Conservation (phyloP, 1,140 invertebrate genomes). For the Hormaphis cornu region DNA sequence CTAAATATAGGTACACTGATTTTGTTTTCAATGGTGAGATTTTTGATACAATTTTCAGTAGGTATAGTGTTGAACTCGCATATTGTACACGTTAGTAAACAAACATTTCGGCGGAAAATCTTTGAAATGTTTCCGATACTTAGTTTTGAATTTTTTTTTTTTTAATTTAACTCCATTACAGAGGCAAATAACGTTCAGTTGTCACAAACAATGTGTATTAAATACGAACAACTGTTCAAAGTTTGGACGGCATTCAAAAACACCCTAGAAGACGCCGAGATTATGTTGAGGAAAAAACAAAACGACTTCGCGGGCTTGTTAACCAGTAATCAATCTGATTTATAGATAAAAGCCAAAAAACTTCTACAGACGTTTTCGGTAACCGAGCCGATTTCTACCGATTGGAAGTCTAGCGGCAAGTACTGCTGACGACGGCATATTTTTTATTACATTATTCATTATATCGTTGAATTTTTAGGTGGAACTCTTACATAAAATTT, state of each 20-base stretch:
- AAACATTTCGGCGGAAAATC: not conserved
- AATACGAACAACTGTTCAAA: not conserved
- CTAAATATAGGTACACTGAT: no score
- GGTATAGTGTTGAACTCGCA: not conserved
- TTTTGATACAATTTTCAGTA: not conserved
- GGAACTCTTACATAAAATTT: no score
- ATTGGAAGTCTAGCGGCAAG: not conserved
- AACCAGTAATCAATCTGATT: not conserved
- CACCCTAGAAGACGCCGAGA: constrained; percentile 5
- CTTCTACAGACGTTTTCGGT: not conserved
- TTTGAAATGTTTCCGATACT: not conserved
- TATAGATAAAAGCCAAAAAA: not conserved
- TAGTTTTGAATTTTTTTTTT: no score
- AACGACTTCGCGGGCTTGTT: not conserved
- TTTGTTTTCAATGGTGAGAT: no score
- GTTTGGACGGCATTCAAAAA: not conserved
- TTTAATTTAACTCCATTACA: not conserved
- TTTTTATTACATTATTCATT: no score
- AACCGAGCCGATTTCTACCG: constrained; percentile 5
- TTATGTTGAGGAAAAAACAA: constrained; percentile 9
- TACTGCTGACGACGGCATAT: no score
- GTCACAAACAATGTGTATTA: not conserved
- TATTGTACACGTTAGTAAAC: not conserved
- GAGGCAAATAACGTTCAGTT: not conserved
- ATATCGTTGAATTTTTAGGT: no score